Base-by-base conservation (phyloP, 2,888 invertebrate species). In the Metallyticus violacea region DNA sequence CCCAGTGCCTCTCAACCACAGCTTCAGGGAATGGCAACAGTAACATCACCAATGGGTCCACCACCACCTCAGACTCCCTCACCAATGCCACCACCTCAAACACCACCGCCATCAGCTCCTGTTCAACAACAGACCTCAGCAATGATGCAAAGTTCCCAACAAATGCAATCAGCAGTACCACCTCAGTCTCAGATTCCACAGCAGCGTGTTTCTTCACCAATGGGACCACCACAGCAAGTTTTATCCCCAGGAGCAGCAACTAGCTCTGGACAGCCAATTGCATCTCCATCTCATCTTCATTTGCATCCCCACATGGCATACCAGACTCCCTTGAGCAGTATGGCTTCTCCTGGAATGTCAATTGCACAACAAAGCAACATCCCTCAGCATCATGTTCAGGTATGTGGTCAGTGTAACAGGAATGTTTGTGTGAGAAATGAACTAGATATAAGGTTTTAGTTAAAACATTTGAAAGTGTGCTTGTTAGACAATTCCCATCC, bases 81-180 rank as follows among this genome's bases (percentile, higher is more conserved):
- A 2, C 86, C 86, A 1, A 85, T 86, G 85, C 81, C 85, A 77
- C 85, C 79, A 28, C 87, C 87, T 9, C 85, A 85, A 29, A 81
- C 87, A 30, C 87, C 82, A 3, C 85, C 87, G 6, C 85, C 85
- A 7, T 88, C 88, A 84, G 87, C 83, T 0, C 87, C 87, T 4
- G 87, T 89, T 28, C 89, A 89, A 26, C 88, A 89, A 2, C 89
- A 89, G 77, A 86, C 88, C n/a, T 89, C 89, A 9, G 88, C 82
- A 15, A 15, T 82, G 29, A 26, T 82, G n/a, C 76, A 27, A 76
- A 26, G 26, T 1, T 82, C 76, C 26, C 85, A 80, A 26, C 80
- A 26, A 7, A 27, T 29, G 80, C 29, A 27, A 26, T 2, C 80
- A 25, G 9, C 28, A 80, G 84, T 3, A 27, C 30, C 6, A 25